Evolutionary conservation across 2,113 vertebrate species (phyloP).

Genomic region (Pteruthius melanotis): DNA sequence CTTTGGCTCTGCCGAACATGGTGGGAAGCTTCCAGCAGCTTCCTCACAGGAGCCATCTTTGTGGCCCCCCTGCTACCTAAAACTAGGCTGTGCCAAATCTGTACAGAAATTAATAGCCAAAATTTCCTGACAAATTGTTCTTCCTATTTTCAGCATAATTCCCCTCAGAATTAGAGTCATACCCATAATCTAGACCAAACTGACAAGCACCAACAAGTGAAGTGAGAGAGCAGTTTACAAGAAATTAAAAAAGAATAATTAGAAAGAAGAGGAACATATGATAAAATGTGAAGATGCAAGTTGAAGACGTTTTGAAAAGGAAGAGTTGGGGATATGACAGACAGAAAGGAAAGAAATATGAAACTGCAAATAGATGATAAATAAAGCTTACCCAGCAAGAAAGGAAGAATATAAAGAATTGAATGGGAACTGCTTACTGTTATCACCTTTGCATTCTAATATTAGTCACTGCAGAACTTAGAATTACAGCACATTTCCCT

Average conservation of each 20-base stretch:
- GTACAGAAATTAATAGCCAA: not conserved
- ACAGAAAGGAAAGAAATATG: not conserved
- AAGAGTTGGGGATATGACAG: not conserved
- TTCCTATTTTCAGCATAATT: not conserved
- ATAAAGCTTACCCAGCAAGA: not conserved
- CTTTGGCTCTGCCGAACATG: too few relatives aligned
- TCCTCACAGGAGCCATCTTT: too few relatives aligned
- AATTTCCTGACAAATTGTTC: not conserved
- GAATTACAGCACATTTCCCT: not conserved
- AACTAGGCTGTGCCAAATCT: too few relatives aligned
- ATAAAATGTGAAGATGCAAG: not conserved
- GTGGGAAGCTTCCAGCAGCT: too few relatives aligned
- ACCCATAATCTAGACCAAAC: not conserved
- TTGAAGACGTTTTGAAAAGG: not conserved
- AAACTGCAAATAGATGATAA: not conserved
- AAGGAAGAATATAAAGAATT: not conserved
- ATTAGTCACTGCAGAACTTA: not conserved
- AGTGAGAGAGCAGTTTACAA: not conserved
- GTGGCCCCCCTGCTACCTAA: too few relatives aligned
- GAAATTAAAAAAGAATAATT: not conserved
- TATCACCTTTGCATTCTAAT: conserved; percentile 21
- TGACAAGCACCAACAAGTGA: not conserved
- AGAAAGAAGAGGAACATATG: not conserved
- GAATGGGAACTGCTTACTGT: not conserved
- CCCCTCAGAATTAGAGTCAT: not conserved